These are phyloP conservation scores for Festucalex cinctus DNA, from an alignment of 2,113 vertebrate species.

Conservation along the genomic window DNA sequence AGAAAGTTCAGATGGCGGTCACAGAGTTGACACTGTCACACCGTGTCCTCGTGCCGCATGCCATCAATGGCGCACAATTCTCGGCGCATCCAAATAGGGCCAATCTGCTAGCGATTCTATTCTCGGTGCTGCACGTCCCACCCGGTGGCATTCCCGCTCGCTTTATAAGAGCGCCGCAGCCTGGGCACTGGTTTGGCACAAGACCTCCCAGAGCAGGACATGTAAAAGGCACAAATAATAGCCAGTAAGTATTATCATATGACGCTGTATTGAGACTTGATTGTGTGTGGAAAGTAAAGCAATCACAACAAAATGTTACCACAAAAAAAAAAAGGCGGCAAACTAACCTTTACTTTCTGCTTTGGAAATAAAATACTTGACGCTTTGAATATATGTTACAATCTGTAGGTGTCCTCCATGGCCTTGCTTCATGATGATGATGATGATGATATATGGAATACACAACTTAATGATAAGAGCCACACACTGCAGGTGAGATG, in stretches of 20 bases:
- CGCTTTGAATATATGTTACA: constrained; percentile 77
- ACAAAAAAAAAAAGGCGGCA: constrained; percentile 27
- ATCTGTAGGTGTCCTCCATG: constrained; percentile 73
- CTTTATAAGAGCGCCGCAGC: constrained; percentile 66
- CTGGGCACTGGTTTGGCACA: constrained; percentile 68
- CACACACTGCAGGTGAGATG: constrained; percentile 73
- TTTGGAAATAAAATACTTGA: constrained; percentile 65
- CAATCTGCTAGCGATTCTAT: background rate
- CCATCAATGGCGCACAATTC: background rate
- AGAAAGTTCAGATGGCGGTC: background rate
- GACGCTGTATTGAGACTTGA: constrained; percentile 70
- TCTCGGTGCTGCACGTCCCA: background rate
- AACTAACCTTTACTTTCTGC: constrained; percentile 43
- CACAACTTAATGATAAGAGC: constrained; percentile 65
- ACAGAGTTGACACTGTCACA: background rate
- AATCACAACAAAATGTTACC: constrained; percentile 71
- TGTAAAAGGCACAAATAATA: constrained; percentile 65
- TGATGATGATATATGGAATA: background rate
- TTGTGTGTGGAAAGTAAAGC: constrained; percentile 72
- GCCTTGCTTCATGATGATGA: constrained; percentile 1
- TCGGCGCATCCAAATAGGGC: constrained; percentile 59
- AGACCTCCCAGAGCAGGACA: constrained; percentile 71
- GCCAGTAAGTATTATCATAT: constrained; percentile 75
- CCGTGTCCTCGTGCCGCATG: background rate
- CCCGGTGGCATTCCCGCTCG: background rate